Evolutionary conservation across 37 sponge, comb jelly and placozoan genomes (phyloP), one percentile per base, ranked within the genome.

Genomic region (Haliclona indistincta): DNA sequence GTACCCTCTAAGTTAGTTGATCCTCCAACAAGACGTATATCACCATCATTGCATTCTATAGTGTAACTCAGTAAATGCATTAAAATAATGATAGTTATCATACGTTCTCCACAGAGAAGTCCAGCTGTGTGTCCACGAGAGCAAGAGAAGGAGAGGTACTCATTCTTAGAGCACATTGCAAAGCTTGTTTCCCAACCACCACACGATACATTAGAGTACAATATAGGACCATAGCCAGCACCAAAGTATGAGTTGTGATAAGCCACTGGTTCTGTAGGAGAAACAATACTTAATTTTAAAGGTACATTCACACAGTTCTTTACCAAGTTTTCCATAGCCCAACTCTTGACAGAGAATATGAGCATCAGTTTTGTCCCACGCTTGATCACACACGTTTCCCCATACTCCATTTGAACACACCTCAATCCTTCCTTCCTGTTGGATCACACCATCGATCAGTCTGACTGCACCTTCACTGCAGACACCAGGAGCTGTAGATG

Each of bases 181-280:
- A 75, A 38, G 19, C 5, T 63, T 0, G 26, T 1, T 51, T 75
- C 76, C 19, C 11, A 49, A 15, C 76, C 76, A 2, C 39, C 42
- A 42, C 76, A 75, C n/a, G 45, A 22, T 19, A 75, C 2, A 41
- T 40, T 30, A 1, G 32, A 39, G 43, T 61, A 63, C n/a, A 63
- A 43, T 13, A 75, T 55, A 0, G 83, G 69, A 54, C 63, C 56
- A 54, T 23, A 43, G 5, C 69, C 80, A 65, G n/a, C 35, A 53
- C 64, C 71, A 71, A 68, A 78, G 28, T 38, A 1, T 25, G 60
- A 52, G 55, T 28, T 29, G 15, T 1, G 17, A 5, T 51, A 65
- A 2, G 55, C 38, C 42, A 45, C 51, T 8, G 65, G 34, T 42
- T 63, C 76, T 75, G 25, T 25, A 25, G n/a, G 13, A 17, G 25